Conservation (phyloP, 2,797 vertebrate species). For the Melanotaenia trifasciata region DNA sequence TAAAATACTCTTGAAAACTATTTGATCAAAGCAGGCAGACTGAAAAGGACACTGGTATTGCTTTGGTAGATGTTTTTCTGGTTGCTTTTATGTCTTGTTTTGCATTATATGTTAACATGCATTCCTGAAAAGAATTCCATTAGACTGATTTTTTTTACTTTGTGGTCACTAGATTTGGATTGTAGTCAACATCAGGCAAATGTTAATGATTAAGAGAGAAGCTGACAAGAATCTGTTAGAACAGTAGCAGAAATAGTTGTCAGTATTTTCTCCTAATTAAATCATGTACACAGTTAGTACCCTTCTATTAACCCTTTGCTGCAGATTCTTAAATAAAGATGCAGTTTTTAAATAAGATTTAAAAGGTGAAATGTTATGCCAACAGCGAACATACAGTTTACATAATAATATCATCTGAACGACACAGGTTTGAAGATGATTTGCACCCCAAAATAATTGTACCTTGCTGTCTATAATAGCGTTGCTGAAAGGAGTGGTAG, state of each 20-base stretch:
- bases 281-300: not conserved
- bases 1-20: constrained; percentile 34
- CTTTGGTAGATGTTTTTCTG: constrained; percentile 55
- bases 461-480: constrained; percentile 53
- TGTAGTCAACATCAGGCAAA: constrained; percentile 58
- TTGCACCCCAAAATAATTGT: constrained; percentile 50
- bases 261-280: not conserved
- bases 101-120: constrained; percentile 68
- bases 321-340: not conserved
- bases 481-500: constrained; percentile 59
- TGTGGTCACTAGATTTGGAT: constrained; percentile 60
- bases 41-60: constrained; percentile 8
- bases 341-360: not conserved
- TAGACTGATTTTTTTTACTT: constrained; percentile 64
- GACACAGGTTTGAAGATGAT: constrained; percentile 23
- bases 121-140: constrained; percentile 55
- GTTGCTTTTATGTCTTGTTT: constrained; percentile 68
- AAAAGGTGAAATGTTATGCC: not conserved
- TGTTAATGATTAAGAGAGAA: constrained; percentile 1
- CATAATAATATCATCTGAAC: not conserved
- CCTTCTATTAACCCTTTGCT: constrained; percentile 2
- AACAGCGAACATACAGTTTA: not conserved
- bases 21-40: constrained; percentile 60
- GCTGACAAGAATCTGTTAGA: not conserved
- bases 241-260: not conserved